A percentile compares a stretch with the other conserved stretches of the same genome.
phyloP scores from a whole-genome alignment of 2,888 invertebrate species.

The Cryptops parisi region DNA sequence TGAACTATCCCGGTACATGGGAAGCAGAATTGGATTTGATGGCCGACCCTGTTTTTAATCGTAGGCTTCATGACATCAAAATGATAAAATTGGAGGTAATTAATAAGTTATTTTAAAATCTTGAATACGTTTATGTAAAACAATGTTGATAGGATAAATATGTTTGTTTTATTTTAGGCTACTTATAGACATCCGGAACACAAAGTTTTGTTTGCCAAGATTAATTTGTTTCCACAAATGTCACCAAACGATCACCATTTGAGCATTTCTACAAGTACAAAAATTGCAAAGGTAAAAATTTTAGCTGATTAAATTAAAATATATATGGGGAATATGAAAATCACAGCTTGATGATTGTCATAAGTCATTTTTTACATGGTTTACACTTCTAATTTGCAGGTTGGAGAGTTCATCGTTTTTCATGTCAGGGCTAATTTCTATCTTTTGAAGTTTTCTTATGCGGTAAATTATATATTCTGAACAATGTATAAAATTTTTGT shows the following conservation, averaged over 20 bases:
- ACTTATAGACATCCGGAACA: constrained; percentile 52
- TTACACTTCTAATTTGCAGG: constrained; percentile 35
- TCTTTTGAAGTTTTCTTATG: constrained; percentile 74
- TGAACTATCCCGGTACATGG: constrained; percentile 61
- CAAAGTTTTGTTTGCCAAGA: constrained; percentile 48
- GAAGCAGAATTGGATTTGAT: constrained; percentile 62
- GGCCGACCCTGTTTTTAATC: constrained; percentile 41
- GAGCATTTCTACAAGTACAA: constrained; percentile 70
- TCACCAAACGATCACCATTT: constrained; percentile 70
- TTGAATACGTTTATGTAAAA: constrained; percentile 8
- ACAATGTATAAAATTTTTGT: too few relatives aligned
- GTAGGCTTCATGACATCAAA: constrained; percentile 20
- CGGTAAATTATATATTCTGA: too few relatives aligned
- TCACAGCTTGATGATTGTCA: too few relatives aligned
- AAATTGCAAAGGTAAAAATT: constrained; percentile 47
- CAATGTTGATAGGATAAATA: not conserved
- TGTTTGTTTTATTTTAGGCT: constrained; percentile 33
- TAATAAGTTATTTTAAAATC: constrained; percentile 7
- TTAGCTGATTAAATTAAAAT: too few relatives aligned
- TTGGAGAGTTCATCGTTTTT: constrained; percentile 87
- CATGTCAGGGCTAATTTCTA: constrained; percentile 85
- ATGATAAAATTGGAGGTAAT: constrained; percentile 19
- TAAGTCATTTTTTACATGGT: constrained; percentile 1
- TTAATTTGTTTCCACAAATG: constrained; percentile 59
- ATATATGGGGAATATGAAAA: too few relatives aligned